Conservation (phyloP, 2,113 vertebrate species). For the Esox niger region DNA sequence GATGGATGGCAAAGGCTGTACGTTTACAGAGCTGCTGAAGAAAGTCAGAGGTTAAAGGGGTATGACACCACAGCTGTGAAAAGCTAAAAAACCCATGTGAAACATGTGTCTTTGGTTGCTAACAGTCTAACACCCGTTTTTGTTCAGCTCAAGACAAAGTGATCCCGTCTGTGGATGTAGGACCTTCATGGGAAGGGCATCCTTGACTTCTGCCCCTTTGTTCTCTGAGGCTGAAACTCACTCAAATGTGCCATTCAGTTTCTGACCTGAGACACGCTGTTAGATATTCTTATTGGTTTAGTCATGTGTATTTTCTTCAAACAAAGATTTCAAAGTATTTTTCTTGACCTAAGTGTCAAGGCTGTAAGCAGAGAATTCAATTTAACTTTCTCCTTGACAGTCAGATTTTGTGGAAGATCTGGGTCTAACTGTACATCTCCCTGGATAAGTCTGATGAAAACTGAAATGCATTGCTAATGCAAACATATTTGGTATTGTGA, state of each 20-base stretch:
- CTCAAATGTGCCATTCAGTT: too few relatives aligned
- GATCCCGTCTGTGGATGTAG: not conserved
- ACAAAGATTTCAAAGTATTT: not conserved
- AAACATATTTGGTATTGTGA: too few relatives aligned
- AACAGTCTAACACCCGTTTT: not conserved
- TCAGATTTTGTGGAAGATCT: too few relatives aligned
- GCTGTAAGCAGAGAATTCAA: conserved; percentile 7
- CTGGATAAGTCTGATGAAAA: too few relatives aligned
- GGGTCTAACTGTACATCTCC: too few relatives aligned
- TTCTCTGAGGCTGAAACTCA: conserved; percentile 20
- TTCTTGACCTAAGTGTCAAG: not conserved
- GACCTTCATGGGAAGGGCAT: conserved; percentile 43
- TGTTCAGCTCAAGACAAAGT: conserved; percentile 13
- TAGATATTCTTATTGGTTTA: conserved; percentile 34
- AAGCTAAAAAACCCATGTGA: conserved; percentile 6
- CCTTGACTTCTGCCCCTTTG: conserved; percentile 34
- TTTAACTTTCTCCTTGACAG: too few relatives aligned
- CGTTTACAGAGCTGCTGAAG: not conserved
- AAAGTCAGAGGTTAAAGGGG: conserved; percentile 35
- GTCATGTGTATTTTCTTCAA: too few relatives aligned
- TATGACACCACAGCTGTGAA: conserved; percentile 8
- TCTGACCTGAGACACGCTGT: conserved; percentile 40
- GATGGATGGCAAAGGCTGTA: conserved; percentile 5
- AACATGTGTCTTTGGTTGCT: not conserved
- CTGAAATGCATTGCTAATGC: too few relatives aligned